phyloP scores from a whole-genome alignment of 2,888 invertebrate species.

The Proisotoma minuta region DNA sequence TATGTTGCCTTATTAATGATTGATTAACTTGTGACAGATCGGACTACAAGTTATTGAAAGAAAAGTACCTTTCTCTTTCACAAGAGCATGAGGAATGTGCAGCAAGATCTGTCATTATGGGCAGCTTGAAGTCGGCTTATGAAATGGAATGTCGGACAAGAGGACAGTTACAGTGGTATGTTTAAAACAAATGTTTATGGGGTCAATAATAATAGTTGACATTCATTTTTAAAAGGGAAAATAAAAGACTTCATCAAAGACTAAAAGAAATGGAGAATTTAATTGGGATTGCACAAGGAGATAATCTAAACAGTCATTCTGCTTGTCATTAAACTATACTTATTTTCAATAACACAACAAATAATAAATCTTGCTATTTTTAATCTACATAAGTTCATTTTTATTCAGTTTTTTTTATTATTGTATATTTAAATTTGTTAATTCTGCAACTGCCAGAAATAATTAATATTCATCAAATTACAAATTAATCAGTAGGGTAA shows the following conservation, averaged over 20 bases:
- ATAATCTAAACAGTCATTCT: not conserved
- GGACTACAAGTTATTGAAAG: constrained; percentile 22
- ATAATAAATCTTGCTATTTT: too few species aligned
- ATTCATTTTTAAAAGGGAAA: constrained; percentile 21
- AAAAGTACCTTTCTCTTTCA: constrained; percentile 18
- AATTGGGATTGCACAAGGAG: not conserved
- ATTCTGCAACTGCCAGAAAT: not conserved
- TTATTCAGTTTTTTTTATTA: too few species aligned
- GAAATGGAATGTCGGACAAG: constrained; percentile 29
- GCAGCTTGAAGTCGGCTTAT: constrained; percentile 28
- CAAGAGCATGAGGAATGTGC: constrained; percentile 15
- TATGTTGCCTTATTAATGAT: too few species aligned
- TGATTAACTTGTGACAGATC: too few species aligned
- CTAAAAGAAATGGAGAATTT: constrained; percentile 10
- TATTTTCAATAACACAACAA: too few species aligned
- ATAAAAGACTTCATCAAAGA: constrained; percentile 17
- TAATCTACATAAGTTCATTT: too few species aligned
- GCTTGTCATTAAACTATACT: too few species aligned
- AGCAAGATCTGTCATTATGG: constrained; percentile 14
- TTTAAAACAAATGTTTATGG: not conserved
- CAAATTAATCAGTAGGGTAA: not conserved
- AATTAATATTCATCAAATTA: not conserved
- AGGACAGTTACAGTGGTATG: constrained; percentile 27
- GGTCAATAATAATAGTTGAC: not conserved
- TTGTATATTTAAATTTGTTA: too few species aligned